These are phyloP conservation scores for Falco rusticolus DNA, from an alignment of 2,797 vertebrate genomes.

Conservation along the genomic window DNA sequence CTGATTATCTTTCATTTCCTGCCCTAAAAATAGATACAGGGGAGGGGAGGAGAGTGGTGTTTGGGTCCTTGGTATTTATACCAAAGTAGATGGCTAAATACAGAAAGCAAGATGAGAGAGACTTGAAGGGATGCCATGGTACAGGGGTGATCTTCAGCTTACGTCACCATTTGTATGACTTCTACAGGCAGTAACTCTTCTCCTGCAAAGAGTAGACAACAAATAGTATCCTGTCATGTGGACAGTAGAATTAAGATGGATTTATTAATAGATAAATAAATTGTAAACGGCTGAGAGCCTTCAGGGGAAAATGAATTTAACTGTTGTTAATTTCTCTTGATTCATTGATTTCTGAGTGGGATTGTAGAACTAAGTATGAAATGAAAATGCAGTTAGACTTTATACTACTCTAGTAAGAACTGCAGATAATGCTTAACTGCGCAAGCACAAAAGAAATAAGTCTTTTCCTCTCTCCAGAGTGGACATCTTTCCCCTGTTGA, in stretches of 20 bases:
- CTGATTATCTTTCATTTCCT: neutral
- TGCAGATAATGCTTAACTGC: neutral
- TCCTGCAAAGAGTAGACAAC: neutral
- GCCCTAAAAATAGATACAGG: neutral
- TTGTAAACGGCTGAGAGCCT: neutral
- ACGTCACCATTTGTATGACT: neutral
- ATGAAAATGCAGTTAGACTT: neutral
- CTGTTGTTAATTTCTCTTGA: neutral
- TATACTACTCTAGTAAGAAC: neutral
- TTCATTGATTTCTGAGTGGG: neutral
- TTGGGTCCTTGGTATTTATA: neutral
- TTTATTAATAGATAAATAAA: constrained; percentile 22
- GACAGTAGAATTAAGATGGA: neutral
- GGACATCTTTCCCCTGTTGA: neutral
- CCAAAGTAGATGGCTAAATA: neutral
- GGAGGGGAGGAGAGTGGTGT: neutral
- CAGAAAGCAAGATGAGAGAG: too few relatives aligned
- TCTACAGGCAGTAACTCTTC: neutral
- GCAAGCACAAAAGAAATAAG: neutral
- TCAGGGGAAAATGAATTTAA: neutral
- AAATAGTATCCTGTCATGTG: constrained; percentile 28
- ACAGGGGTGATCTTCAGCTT: neutral
- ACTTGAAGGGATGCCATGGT: accelerated
- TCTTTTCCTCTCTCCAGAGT: neutral
- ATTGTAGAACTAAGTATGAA: neutral